These are phyloP conservation scores for Smutsia temminckii DNA, from an alignment of 2,797 vertebrate species.

Conservation along the genomic window DNA sequence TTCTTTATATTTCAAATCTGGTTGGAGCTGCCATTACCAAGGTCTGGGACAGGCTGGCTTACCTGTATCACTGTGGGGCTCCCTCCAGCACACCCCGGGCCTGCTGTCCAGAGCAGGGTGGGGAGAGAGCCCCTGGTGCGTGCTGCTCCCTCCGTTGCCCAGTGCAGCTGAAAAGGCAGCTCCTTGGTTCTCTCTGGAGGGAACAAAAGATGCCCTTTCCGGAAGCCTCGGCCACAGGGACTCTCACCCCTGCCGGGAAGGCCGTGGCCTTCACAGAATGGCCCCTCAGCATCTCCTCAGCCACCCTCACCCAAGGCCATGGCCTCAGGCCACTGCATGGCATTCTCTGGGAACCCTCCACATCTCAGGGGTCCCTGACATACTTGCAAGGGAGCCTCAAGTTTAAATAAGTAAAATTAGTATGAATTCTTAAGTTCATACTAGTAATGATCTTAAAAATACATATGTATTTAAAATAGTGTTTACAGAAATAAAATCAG, in stretches of 20 bases:
- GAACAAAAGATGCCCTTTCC: background rate
- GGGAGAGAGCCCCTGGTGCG: too few relatives aligned
- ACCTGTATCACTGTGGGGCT: background rate
- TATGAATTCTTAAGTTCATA: background rate
- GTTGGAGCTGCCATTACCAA: background rate
- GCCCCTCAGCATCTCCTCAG: background rate
- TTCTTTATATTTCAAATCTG: background rate
- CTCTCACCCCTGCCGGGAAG: background rate
- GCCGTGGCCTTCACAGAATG: background rate
- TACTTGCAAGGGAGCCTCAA: background rate
- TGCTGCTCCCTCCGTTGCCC: background rate
- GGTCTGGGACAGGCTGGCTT: background rate
- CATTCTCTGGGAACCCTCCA: background rate
- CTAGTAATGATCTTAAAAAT: background rate
- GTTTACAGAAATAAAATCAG: background rate
- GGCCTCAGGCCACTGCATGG: background rate
- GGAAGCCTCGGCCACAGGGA: too few relatives aligned
- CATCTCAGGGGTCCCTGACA: background rate
- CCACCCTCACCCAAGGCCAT: background rate
- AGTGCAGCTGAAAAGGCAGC: background rate
- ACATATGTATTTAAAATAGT: background rate
- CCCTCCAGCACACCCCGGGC: accelerated
- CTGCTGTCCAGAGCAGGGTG: background rate
- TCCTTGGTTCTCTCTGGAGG: background rate
- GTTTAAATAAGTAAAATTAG: background rate